Conservation (phyloP, 2,113 vertebrate species). For the Regulus satrapa region DNA sequence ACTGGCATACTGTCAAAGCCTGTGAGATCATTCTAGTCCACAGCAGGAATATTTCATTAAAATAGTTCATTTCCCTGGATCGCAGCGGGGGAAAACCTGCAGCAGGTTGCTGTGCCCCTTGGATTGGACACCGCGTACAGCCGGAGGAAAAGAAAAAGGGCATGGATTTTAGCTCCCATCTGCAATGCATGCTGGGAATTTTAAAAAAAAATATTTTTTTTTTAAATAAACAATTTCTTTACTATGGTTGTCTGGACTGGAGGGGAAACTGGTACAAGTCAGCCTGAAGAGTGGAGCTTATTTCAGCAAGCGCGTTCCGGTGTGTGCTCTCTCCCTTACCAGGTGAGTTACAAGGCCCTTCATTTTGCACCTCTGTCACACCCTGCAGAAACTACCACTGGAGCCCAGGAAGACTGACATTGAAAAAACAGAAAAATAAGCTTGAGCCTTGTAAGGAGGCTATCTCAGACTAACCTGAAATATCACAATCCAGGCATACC, state of each 20-base stretch:
- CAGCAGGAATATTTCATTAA: conserved; percentile 50
- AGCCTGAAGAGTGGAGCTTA: background rate
- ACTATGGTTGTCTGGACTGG: background rate
- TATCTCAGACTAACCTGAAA: conserved; percentile 82
- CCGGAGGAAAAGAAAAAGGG: background rate
- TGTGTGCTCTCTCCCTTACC: background rate
- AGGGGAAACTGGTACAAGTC: background rate
- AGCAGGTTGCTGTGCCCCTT: conserved; percentile 1
- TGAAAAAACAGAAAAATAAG: background rate
- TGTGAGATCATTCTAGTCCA: conserved; percentile 52
- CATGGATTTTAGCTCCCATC: background rate
- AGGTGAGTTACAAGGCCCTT: background rate
- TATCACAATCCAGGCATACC: conserved; percentile 98
- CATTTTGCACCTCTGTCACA: background rate
- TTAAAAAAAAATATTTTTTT: background rate
- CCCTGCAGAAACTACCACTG: background rate
- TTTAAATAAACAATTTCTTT: background rate
- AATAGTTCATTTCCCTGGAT: conserved; percentile 61
- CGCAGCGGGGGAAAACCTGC: background rate
- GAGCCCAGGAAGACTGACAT: background rate
- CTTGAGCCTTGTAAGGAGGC: background rate
- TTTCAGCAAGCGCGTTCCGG: background rate
- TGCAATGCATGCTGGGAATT: background rate
- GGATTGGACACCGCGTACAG: background rate
- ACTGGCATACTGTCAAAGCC: conserved; percentile 19